Evolutionary conservation across 2,113 vertebrate genomes (phyloP).

Genomic region (Pygoscelis adeliae): DNA sequence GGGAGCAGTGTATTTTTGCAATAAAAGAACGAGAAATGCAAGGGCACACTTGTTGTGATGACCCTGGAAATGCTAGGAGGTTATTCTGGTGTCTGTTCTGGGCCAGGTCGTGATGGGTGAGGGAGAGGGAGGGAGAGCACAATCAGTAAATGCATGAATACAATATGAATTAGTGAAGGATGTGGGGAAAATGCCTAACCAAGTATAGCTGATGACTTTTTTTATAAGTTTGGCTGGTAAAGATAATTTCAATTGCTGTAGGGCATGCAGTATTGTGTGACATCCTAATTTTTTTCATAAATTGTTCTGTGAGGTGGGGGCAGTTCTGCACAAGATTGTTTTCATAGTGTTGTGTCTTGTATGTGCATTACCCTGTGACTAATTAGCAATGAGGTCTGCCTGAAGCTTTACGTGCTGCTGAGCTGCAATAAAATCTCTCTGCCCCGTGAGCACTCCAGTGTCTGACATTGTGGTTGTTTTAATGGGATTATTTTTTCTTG

Average conservation of each 20-base stretch:
- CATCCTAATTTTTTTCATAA: background rate
- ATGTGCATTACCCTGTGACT: constrained; percentile 28
- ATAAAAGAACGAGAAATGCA: background rate
- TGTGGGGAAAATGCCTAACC: background rate
- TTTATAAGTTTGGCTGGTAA: background rate
- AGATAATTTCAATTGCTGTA: background rate
- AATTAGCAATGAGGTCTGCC: background rate
- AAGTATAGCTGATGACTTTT: background rate
- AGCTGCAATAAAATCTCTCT: background rate
- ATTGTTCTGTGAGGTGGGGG: background rate
- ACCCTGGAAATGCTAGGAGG: background rate
- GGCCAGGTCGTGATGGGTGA: background rate
- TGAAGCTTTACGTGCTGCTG: background rate
- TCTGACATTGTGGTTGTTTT: background rate
- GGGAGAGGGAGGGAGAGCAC: background rate
- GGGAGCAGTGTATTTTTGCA: constrained; percentile 4
- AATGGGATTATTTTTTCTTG: background rate
- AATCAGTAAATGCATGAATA: background rate
- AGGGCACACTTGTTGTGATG: background rate
- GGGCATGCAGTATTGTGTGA: background rate
- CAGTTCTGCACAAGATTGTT: background rate
- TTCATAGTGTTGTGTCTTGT: background rate
- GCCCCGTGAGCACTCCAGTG: background rate
- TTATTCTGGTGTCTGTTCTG: background rate
- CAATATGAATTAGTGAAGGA: background rate